These are phyloP conservation scores for Ditula angustiorana DNA, from an alignment of 2,888 invertebrate species.

Conservation along the genomic window DNA sequence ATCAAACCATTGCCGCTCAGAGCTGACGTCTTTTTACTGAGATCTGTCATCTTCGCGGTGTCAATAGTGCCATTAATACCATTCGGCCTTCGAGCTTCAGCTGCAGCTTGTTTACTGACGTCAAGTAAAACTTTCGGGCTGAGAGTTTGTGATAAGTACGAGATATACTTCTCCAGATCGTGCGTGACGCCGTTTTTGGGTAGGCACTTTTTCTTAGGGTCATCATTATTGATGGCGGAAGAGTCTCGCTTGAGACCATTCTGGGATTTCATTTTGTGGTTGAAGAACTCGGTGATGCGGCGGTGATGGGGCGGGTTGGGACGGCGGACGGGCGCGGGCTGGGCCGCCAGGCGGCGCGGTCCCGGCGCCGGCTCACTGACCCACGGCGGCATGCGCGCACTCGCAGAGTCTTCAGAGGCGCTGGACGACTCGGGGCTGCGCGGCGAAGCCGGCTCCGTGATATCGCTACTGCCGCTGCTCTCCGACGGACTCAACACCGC, in stretches of 20 bases:
- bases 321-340: constrained; percentile 63
- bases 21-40: constrained; percentile 57
- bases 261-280: constrained; percentile 92
- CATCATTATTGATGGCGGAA: constrained; percentile 58
- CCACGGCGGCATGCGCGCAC: constrained; percentile 83
- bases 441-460: constrained; percentile 94
- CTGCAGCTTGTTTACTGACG: constrained; percentile 69
- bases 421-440: constrained; percentile 89
- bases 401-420: constrained; percentile 82
- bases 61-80: constrained; percentile 54
- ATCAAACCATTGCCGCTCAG: constrained; percentile 59
- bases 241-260: constrained; percentile 80
- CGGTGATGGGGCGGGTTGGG: constrained; percentile 85
- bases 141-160: constrained; percentile 79
- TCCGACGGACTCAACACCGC: constrained; percentile 92
- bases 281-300: constrained; percentile 94
- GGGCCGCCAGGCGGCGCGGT: constrained; percentile 75
- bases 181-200: constrained; percentile 78
- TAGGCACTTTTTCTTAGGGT: constrained; percentile 77
- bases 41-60: constrained; percentile 58
- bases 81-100: constrained; percentile 51
- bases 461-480: constrained; percentile 90
- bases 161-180: constrained; percentile 81
- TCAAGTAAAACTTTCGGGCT: constrained; percentile 79
- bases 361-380: constrained; percentile 79